Evolutionary conservation across 2,797 vertebrate species (phyloP).

Genomic region (Zenarchopterus dispar): DNA sequence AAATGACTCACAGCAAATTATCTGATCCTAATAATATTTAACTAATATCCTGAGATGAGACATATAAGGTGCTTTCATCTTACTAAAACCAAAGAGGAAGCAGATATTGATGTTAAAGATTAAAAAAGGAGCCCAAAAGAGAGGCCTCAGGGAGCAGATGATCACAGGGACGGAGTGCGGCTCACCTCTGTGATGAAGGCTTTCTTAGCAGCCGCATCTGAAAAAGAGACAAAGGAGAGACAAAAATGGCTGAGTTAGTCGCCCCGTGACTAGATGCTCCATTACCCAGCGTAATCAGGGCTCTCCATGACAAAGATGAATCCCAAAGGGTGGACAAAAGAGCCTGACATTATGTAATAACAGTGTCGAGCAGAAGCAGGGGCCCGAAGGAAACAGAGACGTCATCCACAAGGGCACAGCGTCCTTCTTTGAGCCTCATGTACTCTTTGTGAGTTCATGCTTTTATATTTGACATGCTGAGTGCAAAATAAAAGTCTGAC

Average conservation of each 20-base stretch:
- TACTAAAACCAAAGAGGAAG: slow-evolving; percentile 4
- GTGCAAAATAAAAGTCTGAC: not conserved
- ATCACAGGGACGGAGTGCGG: slow-evolving; percentile 30
- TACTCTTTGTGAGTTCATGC: not conserved
- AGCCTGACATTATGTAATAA: slow-evolving; percentile 61
- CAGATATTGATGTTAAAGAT: slow-evolving; percentile 14
- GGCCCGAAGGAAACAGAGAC: slow-evolving; percentile 24
- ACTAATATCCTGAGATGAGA: not conserved
- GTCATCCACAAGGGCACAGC: slow-evolving; percentile 26
- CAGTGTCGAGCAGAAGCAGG: slow-evolving; percentile 49
- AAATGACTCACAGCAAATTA: not conserved
- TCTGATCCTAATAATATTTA: not conserved
- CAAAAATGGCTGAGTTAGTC: slow-evolving; percentile 38
- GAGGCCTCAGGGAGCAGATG: not conserved
- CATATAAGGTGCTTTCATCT: not conserved
- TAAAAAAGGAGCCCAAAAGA: slow-evolving; percentile 11
- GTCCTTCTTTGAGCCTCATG: slow-evolving; percentile 21
- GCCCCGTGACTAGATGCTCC: slow-evolving; percentile 30
- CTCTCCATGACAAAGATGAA: slow-evolving; percentile 47
- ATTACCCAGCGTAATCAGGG: slow-evolving; percentile 57
- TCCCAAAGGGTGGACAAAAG: slow-evolving; percentile 33
- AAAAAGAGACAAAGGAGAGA: slow-evolving; percentile 31
- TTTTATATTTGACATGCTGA: slow-evolving; percentile 8
- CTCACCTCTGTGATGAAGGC: slow-evolving; percentile 85
- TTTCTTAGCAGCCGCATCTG: slow-evolving; percentile 81